Evolutionary conservation across 2,113 vertebrate species (phyloP).

Genomic region (Oreochromis aureus): DNA sequence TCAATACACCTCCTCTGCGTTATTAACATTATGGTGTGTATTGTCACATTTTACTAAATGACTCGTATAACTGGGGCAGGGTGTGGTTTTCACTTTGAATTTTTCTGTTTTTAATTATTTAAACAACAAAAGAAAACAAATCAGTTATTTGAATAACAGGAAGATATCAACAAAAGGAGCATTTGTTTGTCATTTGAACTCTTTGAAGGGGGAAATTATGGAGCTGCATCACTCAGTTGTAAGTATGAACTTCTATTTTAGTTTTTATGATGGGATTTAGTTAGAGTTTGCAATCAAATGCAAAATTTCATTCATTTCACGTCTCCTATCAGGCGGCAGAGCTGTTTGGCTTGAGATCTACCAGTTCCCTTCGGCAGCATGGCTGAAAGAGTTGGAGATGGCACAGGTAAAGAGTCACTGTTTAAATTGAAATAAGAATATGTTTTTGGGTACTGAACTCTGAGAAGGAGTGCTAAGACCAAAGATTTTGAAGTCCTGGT

Average conservation of each 20-base stretch:
- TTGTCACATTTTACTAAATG: not conserved
- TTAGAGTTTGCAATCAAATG: not conserved
- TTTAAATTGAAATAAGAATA: not conserved
- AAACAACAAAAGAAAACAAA: not conserved
- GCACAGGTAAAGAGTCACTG: constrained; percentile 4
- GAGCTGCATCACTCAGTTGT: constrained; percentile 80
- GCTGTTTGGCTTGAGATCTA: constrained; percentile 81
- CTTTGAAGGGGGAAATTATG: constrained; percentile 70
- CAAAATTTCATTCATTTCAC: not conserved
- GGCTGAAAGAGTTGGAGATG: constrained; percentile 74
- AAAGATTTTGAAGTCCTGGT: not conserved
- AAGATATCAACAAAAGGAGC: constrained; percentile 74
- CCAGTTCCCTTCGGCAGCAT: constrained; percentile 76
- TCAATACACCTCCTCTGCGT: constrained; percentile 70
- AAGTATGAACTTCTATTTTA: constrained; percentile 37
- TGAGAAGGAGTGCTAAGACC: not conserved
- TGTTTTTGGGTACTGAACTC: not conserved
- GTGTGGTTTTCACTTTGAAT: not conserved
- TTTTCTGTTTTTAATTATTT: not conserved
- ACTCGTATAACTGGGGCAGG: not conserved
- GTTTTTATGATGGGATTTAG: not conserved
- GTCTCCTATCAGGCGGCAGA: constrained; percentile 70
- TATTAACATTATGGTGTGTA: constrained; percentile 79
- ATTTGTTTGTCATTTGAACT: constrained; percentile 71
- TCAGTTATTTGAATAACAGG: constrained; percentile 51